Conservation (phyloP, 1,140 invertebrate species). For the Ceratitis capitata region DNA sequence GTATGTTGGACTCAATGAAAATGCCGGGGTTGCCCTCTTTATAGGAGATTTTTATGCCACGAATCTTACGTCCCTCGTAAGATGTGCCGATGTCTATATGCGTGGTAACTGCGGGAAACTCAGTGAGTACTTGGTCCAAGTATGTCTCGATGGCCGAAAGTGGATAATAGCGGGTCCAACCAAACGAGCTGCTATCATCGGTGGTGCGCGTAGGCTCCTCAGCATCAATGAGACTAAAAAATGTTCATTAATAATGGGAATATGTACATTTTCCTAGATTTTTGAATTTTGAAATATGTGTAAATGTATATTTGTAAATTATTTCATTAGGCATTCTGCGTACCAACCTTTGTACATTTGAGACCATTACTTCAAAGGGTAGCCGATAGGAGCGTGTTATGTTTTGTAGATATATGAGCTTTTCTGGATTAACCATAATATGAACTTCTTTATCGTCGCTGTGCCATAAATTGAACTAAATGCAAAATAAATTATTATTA, state of each 20-base stretch:
- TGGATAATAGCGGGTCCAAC: slow-evolving; percentile 66
- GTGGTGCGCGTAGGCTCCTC: slow-evolving; percentile 47
- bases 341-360: slow-evolving; percentile 63
- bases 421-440: slow-evolving; percentile 51
- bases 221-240: slow-evolving; percentile 55
- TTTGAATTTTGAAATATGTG: background rate
- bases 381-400: slow-evolving; percentile 27
- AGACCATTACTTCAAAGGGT: slow-evolving; percentile 48
- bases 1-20: slow-evolving; percentile 70
- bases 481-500: slow-evolving; percentile 67
- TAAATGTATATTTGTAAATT: background rate
- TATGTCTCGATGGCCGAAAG: slow-evolving; percentile 67
- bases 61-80: slow-evolving; percentile 72
- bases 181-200: slow-evolving; percentile 50
- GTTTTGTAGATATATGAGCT: slow-evolving; percentile 35
- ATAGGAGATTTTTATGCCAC: slow-evolving; percentile 71
- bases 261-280: too few relatives aligned
- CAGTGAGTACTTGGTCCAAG: slow-evolving; percentile 62
- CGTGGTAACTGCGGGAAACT: slow-evolving; percentile 56
- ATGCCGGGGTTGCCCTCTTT: slow-evolving; percentile 67
- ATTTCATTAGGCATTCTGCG: slow-evolving; percentile 58
- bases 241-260: too few relatives aligned
- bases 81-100: slow-evolving; percentile 63
- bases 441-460: slow-evolving; percentile 47
- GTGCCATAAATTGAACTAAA: slow-evolving; percentile 52